Percentiles rank a stretch among this genome's conserved stretches.
Conservation (phyloP, 2,888 invertebrate genomes). For the Archaeoteleia sp. region DNA sequence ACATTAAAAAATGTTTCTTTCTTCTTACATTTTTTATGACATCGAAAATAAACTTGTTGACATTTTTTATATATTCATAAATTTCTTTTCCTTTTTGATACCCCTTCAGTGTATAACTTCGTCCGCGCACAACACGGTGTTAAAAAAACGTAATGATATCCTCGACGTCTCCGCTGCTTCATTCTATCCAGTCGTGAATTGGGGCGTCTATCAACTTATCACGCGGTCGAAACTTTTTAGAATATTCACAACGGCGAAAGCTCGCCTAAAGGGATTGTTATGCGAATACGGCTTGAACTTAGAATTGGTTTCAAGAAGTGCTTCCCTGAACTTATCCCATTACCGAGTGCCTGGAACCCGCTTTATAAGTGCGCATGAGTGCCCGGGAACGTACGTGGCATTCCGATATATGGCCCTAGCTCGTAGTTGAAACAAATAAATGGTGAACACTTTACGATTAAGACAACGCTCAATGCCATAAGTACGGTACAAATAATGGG, state of each 20-base stretch:
- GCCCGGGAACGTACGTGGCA: constrained; percentile 21
- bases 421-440: constrained; percentile 40
- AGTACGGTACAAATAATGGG: constrained; percentile 35
- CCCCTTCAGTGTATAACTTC: too few species aligned
- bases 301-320: constrained; percentile 59
- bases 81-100: too few species aligned
- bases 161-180: constrained; percentile 25
- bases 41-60: too few species aligned
- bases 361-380: constrained; percentile 35
- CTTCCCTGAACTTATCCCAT: constrained; percentile 65
- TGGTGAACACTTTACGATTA: constrained; percentile 41
- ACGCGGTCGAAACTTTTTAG: constrained; percentile 38
- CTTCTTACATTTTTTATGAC: too few species aligned
- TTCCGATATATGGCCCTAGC: constrained; percentile 23
- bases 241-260: constrained; percentile 49
- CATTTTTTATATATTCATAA: too few species aligned
- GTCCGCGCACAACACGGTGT: too few species aligned
- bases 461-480: constrained; percentile 41
- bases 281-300: constrained; percentile 55
- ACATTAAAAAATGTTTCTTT: too few species aligned
- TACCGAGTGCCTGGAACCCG: constrained; percentile 57
- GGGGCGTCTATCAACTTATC: constrained; percentile 37
- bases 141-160: constrained; percentile 21
- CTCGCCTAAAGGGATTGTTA: constrained; percentile 56
- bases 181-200: constrained; percentile 23